Evolutionary conservation across 2,113 vertebrate species (phyloP).

Genomic region (Panthera tigris): DNA sequence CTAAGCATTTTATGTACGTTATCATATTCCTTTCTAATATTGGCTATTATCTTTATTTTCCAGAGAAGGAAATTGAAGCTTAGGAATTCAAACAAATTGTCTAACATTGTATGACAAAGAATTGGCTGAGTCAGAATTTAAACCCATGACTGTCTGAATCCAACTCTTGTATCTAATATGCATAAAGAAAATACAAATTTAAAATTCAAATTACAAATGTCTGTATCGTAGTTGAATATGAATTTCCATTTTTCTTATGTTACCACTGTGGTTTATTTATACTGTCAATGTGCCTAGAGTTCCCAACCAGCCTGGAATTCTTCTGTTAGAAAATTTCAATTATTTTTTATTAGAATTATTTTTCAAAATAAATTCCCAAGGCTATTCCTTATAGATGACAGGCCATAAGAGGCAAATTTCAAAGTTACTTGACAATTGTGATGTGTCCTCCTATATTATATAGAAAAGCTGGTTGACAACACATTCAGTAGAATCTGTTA

Average conservation of each 20-base stretch:
- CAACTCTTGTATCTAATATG: not conserved
- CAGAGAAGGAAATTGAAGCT: not conserved
- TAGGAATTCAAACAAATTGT: not conserved
- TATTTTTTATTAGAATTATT: not conserved
- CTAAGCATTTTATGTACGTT: not conserved
- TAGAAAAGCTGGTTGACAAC: not conserved
- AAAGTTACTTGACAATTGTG: not conserved
- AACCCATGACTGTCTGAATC: not conserved
- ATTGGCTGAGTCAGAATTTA: not conserved
- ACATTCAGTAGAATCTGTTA: not conserved
- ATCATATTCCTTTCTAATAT: not conserved
- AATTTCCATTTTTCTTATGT: not conserved
- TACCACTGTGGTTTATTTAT: not conserved
- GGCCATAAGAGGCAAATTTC: not conserved
- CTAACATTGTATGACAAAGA: not conserved
- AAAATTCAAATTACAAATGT: not conserved
- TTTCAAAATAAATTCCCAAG: not conserved
- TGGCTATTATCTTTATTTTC: not conserved
- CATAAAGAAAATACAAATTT: conserved; percentile 4
- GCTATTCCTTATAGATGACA: not conserved
- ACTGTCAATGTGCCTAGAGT: not conserved
- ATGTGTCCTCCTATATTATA: not conserved
- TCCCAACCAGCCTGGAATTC: not conserved
- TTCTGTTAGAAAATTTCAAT: not conserved
- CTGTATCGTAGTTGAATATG: not conserved